Evolutionary conservation across 2,113 vertebrate species (phyloP).

Genomic region (pig (Sus scrofa)): T2T-Sscrofa CM000812.6:225638501-225639000

Average conservation of each 20-base stretch:
- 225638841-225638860: background rate
- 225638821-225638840: background rate
- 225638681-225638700: background rate
- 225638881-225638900: background rate
- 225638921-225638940: background rate
- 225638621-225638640: background rate
- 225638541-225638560: background rate
- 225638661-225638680: background rate
- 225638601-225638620: background rate
- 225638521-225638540: background rate
- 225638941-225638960: slow-evolving; percentile 26
- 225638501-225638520: background rate
- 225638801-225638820: background rate
- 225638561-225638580: background rate
- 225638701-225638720: background rate
- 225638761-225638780: background rate
- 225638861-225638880: background rate
- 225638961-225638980: slow-evolving; percentile 33
- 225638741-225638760: background rate
- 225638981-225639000: background rate
- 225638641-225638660: background rate
- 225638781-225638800: background rate
- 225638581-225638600: background rate
- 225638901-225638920: background rate
- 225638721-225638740: background rate